Evolutionary conservation across 1,140 invertebrate genomes (phyloP).

Genomic region (Brachionus plicatilis): DNA sequence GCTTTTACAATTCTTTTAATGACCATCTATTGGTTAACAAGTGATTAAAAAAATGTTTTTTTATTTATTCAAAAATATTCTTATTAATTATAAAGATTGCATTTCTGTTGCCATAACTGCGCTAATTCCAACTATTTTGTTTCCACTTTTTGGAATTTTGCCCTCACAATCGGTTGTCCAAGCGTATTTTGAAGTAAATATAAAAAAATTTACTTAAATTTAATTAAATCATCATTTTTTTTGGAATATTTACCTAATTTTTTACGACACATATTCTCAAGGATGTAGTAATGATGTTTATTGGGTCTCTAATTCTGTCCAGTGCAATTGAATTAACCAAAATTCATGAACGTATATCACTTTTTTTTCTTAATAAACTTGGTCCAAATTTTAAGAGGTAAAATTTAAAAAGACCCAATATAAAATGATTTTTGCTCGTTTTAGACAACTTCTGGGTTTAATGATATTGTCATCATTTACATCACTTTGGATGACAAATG

Average conservation of each 20-base stretch:
- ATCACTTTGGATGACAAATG: slow-evolving; percentile 58
- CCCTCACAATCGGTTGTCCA: neutral
- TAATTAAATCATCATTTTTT: too few species aligned
- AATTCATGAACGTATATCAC: neutral
- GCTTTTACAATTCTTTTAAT: neutral
- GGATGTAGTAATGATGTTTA: slow-evolving; percentile 77
- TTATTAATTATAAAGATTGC: neutral
- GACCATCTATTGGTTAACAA: neutral
- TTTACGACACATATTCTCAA: slow-evolving; percentile 41
- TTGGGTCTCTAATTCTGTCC: slow-evolving; percentile 51
- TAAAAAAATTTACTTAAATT: too few species aligned
- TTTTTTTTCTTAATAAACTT: neutral
- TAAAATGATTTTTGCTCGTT: neutral
- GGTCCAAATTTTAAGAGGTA: neutral
- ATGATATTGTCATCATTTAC: slow-evolving; percentile 54
- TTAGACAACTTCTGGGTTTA: slow-evolving; percentile 45
- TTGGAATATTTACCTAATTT: neutral
- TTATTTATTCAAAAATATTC: neutral
- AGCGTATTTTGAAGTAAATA: neutral
- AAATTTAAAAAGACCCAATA: neutral
- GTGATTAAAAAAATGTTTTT: neutral
- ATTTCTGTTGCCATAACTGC: neutral
- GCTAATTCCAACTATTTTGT: neutral
- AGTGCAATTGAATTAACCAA: neutral
- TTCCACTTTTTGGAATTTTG: slow-evolving; percentile 8